Percentiles rank a stretch among this genome's conserved stretches.
Conservation (phyloP, 2,797 vertebrate species). For the Xenentodon cancila region DNA sequence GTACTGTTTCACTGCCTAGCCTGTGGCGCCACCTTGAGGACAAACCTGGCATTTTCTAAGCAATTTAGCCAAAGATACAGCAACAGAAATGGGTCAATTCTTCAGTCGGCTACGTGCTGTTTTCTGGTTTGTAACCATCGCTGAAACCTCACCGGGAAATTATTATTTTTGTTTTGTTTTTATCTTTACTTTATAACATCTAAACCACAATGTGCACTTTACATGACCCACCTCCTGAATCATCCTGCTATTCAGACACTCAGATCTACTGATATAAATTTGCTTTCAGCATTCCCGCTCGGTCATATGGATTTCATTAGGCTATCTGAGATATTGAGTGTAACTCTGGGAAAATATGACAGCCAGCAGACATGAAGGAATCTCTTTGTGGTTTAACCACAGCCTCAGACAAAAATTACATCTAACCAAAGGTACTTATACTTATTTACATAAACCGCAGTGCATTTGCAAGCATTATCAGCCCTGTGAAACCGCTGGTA, state of each 20-base stretch:
- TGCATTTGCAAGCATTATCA: background rate
- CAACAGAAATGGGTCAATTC: background rate
- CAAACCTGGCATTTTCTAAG: background rate
- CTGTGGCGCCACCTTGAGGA: slow-evolving; percentile 2
- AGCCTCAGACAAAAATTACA: slow-evolving; percentile 23
- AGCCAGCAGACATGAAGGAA: slow-evolving; percentile 25
- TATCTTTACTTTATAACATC: background rate
- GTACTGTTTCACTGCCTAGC: background rate
- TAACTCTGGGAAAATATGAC: slow-evolving; percentile 20
- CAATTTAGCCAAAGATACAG: background rate
- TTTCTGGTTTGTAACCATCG: no score
- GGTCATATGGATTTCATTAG: slow-evolving; percentile 50
- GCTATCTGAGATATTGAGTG: slow-evolving; percentile 42
- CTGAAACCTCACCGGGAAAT: background rate
- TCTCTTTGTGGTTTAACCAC: slow-evolving; percentile 34
- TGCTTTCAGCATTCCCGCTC: background rate
- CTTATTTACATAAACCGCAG: no score
- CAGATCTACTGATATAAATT: slow-evolving; percentile 11
- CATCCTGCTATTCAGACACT: background rate
- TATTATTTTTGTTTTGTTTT: background rate
- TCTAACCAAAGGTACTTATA: background rate
- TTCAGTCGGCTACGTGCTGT: no score
- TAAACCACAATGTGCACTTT: slow-evolving; percentile 14
- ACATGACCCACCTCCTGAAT: slow-evolving; percentile 5
- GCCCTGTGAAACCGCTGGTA: background rate